Evolutionary conservation across 1,140 invertebrate species (phyloP), one percentile per base, ranked within the genome.

Genomic region (Cydia strobilella): DNA sequence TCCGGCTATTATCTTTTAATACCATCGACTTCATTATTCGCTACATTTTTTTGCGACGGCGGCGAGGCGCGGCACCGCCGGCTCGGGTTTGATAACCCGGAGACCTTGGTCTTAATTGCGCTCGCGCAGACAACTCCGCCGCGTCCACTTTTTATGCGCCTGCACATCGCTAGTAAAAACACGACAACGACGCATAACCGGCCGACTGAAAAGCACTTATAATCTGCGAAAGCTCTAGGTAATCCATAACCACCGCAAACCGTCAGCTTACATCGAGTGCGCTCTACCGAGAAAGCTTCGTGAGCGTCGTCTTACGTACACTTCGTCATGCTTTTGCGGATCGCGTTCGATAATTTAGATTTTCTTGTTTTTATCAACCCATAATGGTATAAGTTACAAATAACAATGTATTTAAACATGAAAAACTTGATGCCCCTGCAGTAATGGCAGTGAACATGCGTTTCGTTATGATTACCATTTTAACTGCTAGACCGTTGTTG

Each of bases 71-170:
- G 87, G 82, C 82, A 82, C 77, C 80, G 86, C 82, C 86, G 86
- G 85, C 89, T 84, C 85, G 89, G 83, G 90, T 92, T 92, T 92
- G 90, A 92, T 92, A 92, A 92, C 90, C 90, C 84, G 90, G 81
- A 90, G 90, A 92, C 90, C 90, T 91, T 92, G 90, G 90, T 91
- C 89, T 92, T 92, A 92, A 92, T 92, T 92, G 90, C 89, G 89
- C 85, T 88, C 85, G 84, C 89, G 86, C 90, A 85, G 89, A 87
- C 90, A 86, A 91, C 87, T 91, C 89, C 84, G 84, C 90, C 84
- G 86, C 79, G 90, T 82, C 89, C 86, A 90, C 88, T 92, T 92
- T 92, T 91, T 92, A 92, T 92, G 82, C 83, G 87, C 87, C 86
- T 91, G 90, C 90, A 87, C 84, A 92, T 91, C 85, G 88, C 89